Percentiles rank a stretch among this genome's conserved stretches.
Evolutionary conservation across 2,113 vertebrate genomes (phyloP).

Genomic region (Malurus cyaneus): DNA sequence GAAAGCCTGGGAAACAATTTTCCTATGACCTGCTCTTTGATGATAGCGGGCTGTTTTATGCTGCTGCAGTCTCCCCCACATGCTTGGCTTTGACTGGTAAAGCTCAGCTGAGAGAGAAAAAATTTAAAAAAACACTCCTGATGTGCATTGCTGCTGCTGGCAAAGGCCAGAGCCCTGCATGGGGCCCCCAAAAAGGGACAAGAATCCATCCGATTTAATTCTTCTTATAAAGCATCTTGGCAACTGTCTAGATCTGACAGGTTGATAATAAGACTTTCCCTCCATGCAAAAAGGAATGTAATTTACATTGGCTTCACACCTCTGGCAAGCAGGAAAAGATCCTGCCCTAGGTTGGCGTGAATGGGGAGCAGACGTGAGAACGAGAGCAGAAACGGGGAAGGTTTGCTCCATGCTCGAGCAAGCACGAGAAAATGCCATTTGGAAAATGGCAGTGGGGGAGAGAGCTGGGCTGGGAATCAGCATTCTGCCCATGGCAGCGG

Average conservation of each 20-base stretch:
- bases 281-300: conserved; percentile 48
- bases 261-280: conserved; percentile 59
- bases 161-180: conserved; percentile 3
- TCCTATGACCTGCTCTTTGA: neutral
- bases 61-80: neutral
- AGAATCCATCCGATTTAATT: conserved; percentile 39
- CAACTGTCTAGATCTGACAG: conserved; percentile 54
- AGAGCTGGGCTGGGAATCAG: conserved; percentile 1
- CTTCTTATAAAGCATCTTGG: conserved; percentile 46
- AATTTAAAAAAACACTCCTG: neutral
- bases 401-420: neutral
- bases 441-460: neutral
- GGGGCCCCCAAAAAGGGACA: neutral
- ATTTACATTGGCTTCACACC: conserved; percentile 66
- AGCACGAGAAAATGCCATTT: neutral
- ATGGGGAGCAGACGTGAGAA: conserved; percentile 12
- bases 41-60: neutral
- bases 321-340: conserved; percentile 48
- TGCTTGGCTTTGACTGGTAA: conserved; percentile 4
- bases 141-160: neutral
- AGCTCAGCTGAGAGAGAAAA: neutral
- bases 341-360: neutral
- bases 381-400: neutral
- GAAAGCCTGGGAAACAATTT: conserved; percentile 40
- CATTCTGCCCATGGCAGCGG: neutral